phyloP scores from a whole-genome alignment of 1,140 invertebrate genomes.

The Oryctes rhinoceros region DNA sequence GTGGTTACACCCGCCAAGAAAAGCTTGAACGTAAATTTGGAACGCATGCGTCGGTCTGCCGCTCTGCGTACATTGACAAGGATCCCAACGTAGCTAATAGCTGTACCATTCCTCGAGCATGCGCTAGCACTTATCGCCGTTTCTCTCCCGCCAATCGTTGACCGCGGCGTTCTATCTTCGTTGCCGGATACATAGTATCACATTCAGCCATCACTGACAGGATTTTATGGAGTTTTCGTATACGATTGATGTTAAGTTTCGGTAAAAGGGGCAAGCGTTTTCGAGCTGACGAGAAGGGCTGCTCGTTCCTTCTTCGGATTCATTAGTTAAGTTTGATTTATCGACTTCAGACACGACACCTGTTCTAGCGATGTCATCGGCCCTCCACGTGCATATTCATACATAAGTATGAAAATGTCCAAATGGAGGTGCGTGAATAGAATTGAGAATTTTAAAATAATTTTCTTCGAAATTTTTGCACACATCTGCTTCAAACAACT shows the following conservation, averaged over 20 bases:
- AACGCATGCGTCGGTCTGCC: conserved; percentile 54
- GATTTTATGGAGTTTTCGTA: conserved; percentile 50
- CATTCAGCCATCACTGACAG: conserved; percentile 51
- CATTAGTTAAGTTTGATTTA: conserved; percentile 55
- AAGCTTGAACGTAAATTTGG: conserved; percentile 51
- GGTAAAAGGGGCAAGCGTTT: conserved; percentile 41
- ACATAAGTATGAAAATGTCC: too few relatives aligned
- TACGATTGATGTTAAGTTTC: conserved; percentile 32
- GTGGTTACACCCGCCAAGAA: conserved; percentile 58
- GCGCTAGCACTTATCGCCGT: conserved; percentile 49
- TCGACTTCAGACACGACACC: conserved; percentile 51
- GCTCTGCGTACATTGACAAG: conserved; percentile 39
- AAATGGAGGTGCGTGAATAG: too few relatives aligned
- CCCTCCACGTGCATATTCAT: conserved; percentile 3
- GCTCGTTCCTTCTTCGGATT: conserved; percentile 49
- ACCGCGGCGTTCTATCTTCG: not conserved
- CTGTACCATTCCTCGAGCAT: conserved; percentile 47
- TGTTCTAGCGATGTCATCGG: conserved; percentile 47
- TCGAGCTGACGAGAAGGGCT: not conserved
- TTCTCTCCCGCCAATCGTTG: conserved; percentile 41
- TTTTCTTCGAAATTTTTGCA: too few relatives aligned
- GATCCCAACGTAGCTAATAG: conserved; percentile 42
- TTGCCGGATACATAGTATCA: conserved; percentile 42
- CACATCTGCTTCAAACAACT: too few relatives aligned
- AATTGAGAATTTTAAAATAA: too few relatives aligned